Evolutionary conservation across 2,888 invertebrate genomes (phyloP), one percentile per base, ranked within the genome.

Genomic region (Cepaea hortensis): DNA sequence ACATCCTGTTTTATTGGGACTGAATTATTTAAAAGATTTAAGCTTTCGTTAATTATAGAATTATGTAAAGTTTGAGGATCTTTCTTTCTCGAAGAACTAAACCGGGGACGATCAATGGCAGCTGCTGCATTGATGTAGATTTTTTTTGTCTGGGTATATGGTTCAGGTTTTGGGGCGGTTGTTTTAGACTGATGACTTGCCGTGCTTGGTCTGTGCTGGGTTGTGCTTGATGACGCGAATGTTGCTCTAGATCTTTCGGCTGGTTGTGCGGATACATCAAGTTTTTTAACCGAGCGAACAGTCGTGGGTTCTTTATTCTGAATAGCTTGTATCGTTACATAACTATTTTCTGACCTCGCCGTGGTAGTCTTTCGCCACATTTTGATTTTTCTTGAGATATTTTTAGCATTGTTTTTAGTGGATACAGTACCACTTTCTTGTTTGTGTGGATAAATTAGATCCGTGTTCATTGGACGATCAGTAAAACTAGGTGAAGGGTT

Each of bases 91-190:
- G 11, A 77, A 11, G 55, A 13, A 7, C 77, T n/a, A 0, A 35
- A 4, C 35, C 23, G 79, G 1, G 13, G 23, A 79, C 79, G 79
- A 79, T 79, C 79, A 62, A 46, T 1, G 5, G 62, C 13, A 62
- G 79, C 79, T 35, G 79, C 62, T 3, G 79, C 79, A 79, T 79
- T 79, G 15, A 79, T 79, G 15, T 3, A 35, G 15, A 23, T 55
- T 20, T 46, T 79, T 13, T 46, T 79, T 13, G 79, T 15, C 3
- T 23, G 11, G 13, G 23, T 11, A n/a, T 15, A 7, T 5, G 35
- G 62, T 62, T 62, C 79, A 35, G 62, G 15, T 35, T 35, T 23
- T 5, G 20, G 35, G 55, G 11, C 55, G 6, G 6, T 2, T 20
- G 76, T 5, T 46, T 48, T 75, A 23, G 61, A 61, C 18, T 9